Conservation (phyloP, 2,113 vertebrate genomes). For the Pachyramphus minor region DNA sequence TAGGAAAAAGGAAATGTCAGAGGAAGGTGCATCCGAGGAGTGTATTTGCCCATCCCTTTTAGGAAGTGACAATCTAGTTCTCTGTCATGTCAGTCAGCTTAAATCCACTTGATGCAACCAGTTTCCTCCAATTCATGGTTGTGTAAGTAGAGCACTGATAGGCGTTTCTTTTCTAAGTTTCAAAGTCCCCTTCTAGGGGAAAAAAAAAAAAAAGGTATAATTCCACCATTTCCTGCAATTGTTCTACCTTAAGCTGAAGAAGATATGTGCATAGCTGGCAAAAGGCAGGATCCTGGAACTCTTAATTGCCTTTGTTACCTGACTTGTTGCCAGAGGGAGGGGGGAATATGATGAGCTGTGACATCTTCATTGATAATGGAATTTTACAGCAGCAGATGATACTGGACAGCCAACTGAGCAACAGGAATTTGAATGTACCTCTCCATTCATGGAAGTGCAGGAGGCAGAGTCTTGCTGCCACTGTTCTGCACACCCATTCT, state of each 20-base stretch:
- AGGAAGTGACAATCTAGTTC: conserved; percentile 72
- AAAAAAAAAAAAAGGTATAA: conserved; percentile 60
- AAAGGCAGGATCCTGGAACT: conserved; percentile 73
- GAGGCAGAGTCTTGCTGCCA: neutral
- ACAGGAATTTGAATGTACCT: neutral
- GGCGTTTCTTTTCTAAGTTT: conserved; percentile 68
- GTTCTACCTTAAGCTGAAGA: conserved; percentile 77
- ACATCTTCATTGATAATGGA: conserved; percentile 57
- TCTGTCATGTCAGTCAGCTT: conserved; percentile 69
- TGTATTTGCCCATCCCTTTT: conserved; percentile 60
- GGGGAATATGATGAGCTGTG: neutral
- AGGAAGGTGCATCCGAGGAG: conserved; percentile 75
- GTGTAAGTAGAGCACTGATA: conserved; percentile 63
- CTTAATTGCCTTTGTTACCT: conserved; percentile 71
- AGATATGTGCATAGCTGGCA: conserved; percentile 66
- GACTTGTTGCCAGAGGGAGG: conserved; percentile 58
- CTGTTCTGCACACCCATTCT: neutral
- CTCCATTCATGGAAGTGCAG: neutral
- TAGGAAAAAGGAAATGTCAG: conserved; percentile 66
- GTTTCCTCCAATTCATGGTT: conserved; percentile 77
- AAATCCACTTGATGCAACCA: conserved; percentile 55
- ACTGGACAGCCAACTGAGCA: neutral
- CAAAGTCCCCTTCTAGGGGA: conserved; percentile 71
- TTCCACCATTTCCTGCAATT: conserved; percentile 82
- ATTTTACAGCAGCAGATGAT: conserved; percentile 59